Percentiles rank a stretch among this genome's conserved stretches.
Conservation (phyloP, 2,888 invertebrate genomes). For the Conistra vaccinii region DNA sequence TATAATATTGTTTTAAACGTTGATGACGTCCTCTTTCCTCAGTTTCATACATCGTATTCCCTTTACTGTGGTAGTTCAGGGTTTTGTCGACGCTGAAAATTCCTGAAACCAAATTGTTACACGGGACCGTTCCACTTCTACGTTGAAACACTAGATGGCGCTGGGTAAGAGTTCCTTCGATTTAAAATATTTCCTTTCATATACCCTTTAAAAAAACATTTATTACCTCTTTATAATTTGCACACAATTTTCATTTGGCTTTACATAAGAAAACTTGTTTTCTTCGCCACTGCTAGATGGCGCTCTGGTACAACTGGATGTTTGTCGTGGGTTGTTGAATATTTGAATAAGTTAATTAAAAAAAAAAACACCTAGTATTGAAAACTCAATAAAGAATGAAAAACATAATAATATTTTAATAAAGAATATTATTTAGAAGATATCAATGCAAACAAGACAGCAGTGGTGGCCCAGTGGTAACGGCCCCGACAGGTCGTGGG, state of each 20-base stretch:
- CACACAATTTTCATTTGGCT: not conserved
- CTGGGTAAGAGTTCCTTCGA: not conserved
- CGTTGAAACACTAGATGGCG: constrained; percentile 55
- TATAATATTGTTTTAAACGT: not conserved
- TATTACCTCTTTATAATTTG: not conserved
- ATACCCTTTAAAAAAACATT: not conserved
- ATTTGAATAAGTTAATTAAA: not conserved
- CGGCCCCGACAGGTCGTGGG: no score
- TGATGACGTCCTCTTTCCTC: constrained; percentile 46
- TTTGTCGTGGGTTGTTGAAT: not conserved
- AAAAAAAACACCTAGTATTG: no score
- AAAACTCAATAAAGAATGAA: no score
- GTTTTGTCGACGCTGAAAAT: not conserved
- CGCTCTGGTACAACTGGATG: not conserved
- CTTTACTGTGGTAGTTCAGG: not conserved
- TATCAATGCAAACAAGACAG: no score
- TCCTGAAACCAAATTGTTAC: constrained; percentile 5
- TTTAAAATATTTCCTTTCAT: not conserved
- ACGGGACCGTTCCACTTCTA: not conserved
- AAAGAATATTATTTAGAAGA: not conserved
- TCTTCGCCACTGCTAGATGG: constrained; percentile 13
- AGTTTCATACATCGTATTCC: not conserved
- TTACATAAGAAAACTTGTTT: not conserved
- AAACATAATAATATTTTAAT: not conserved
- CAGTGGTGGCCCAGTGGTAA: no score